Evolutionary conservation across 2,113 vertebrate genomes (phyloP), one percentile per base, ranked within the genome.

Genomic region (Penelope pileata): DNA sequence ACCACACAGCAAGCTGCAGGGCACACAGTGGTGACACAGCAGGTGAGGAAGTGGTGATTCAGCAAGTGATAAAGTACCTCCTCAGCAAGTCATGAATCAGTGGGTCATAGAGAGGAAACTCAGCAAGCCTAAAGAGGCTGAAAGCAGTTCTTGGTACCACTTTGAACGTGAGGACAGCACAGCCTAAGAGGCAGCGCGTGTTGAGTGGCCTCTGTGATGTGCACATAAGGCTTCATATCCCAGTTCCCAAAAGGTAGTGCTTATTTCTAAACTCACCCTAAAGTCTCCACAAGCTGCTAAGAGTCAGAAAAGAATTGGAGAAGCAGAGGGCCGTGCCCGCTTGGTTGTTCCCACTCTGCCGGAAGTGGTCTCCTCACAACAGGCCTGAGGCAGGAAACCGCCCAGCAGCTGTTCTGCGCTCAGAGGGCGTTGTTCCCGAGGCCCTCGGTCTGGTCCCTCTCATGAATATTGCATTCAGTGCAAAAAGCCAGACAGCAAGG

Each of bases 251-350:
- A 9, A 23, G 14, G 17, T 16, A 63, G 7, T 24, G 3, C 0
- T 4, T 16, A 27, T 19, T 47, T 51, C 23, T 43, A 16, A 90
- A 40, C 24, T 66, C 66, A 78, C 5, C 16, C 22, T 40, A 47
- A n/a, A 2, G 34, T 16, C 45, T 8, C 21, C 38, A 51, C 26
- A 48, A 36, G 74, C 15, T 3, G 32, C 24, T 6, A 48, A 53
- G 38, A 7, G 24, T 10, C 47, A 83, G 68, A 56, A 60, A n/a
- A 60, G 54, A 45, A 0, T 1, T 5, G 1, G 23, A 38, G 42
- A 82, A 30, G 12, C 0, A 0, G 67, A 63, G 40, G 51, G 72
- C 34, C 0, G 2, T 8, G 72, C 51, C 0, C 1, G 10, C 42
- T 77, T 22, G 2, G 0, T 7, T 63, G 47, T 29, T 80, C 42